Base-by-base conservation (phyloP, 1,140 invertebrate species). In the Hestina assimilis region DNA sequence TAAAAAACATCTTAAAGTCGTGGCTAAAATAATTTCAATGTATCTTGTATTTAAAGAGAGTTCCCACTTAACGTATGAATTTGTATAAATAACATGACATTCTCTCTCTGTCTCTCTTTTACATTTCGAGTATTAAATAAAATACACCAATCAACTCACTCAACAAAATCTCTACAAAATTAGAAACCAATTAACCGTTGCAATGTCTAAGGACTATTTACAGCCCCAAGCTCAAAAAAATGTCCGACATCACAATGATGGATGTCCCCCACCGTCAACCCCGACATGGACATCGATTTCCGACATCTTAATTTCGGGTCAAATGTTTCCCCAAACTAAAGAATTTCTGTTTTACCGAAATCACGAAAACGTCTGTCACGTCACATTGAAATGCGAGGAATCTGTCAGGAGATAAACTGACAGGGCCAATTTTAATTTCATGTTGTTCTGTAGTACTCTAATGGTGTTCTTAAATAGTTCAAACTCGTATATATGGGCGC, bases 261-360 rank as follows among this genome's bases (percentile, higher is more conserved):
- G 59, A 82, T 69, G 61, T 56, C 43, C 55, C 50, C 51, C 33
- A 31, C 28, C 58, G 28, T 14, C 59, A 59, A 69, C 38, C 40
- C 15, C 65, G 78, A 84, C 81, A 72, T 50, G 35, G 45, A 72
- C 75, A 81, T 78, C 63, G 75, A 80, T 82, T 79, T 77, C 72
- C 62, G 79, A 84, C 81, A 72, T 72, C 77, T 84, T 83, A 84
- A 84, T 84, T 84, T 83, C 74, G 70, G 78, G 78, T 79, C 74
- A 69, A 63, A 69, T 61, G 63, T 21, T 62, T 51, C 74, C 77
- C 79, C 55, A 42, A 61, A 54, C 28, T 40, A 41, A 56, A 68
- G 68, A 79, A 75, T 79, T 79, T 69, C 66, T 59, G 66, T 77
- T 43, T 45, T 45, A 24, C 52, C 24, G 60, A 66, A 63, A 45